Percentiles rank a stretch among this genome's conserved stretches.
phyloP scores from a whole-genome alignment of 2,797 vertebrate species.

The Rallus crepitans region DNA sequence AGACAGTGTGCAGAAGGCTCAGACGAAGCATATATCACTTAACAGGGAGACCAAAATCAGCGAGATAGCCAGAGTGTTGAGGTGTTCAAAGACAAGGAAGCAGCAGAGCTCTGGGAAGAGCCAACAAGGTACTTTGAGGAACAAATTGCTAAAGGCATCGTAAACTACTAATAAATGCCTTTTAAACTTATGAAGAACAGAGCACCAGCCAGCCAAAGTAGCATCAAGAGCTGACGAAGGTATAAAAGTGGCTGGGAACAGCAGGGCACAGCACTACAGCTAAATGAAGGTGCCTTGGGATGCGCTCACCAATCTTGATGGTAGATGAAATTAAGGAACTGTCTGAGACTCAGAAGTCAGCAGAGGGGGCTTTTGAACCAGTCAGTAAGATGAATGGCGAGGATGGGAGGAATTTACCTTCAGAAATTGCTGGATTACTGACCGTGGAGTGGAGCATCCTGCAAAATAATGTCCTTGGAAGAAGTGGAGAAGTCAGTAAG shows the following conservation, averaged over 20 bases:
- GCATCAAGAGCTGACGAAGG: background rate
- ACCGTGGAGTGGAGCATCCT: background rate
- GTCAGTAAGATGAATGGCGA: background rate
- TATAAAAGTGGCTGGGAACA: background rate
- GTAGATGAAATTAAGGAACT: background rate
- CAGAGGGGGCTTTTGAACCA: background rate
- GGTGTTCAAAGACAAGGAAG: background rate
- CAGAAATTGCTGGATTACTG: background rate
- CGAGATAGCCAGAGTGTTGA: background rate
- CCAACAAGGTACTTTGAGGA: background rate
- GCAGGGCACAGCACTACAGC: background rate
- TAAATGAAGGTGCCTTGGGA: background rate
- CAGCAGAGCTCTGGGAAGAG: background rate
- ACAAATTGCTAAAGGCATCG: background rate
- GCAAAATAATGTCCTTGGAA: background rate
- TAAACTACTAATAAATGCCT: background rate
- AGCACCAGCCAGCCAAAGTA: background rate
- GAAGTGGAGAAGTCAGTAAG: background rate
- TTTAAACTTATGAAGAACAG: background rate
- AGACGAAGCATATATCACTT: background rate
- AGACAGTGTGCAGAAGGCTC: background rate
- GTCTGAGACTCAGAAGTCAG: background rate
- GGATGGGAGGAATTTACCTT: background rate
- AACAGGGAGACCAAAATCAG: background rate
- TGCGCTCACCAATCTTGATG: background rate